Base-by-base conservation (phyloP, 2,797 vertebrate species). In the Sebastolobus altivelis region DNA sequence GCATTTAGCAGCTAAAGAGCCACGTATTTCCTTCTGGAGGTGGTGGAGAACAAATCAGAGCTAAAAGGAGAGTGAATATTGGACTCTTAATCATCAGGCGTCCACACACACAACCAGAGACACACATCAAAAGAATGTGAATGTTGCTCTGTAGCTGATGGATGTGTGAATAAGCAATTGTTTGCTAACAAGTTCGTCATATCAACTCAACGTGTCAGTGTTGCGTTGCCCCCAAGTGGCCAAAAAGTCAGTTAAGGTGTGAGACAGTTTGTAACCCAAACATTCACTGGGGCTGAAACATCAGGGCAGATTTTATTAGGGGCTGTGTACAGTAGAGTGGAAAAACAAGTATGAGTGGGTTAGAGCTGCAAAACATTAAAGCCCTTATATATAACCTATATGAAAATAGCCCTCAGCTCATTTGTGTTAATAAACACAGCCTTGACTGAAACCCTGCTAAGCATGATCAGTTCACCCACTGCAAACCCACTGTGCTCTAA, bases 381-480 rank as follows among this genome's bases (percentile, higher is more conserved):
- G 56, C 9, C 29, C 22, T 69, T 65, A 73, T 33, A 63, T 68
- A 25, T 79, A 65, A 52, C 65, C 65, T 77, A 83, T 60, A 79
- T 67, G 73, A 84, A 89, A 85, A 85, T 27, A 84, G 58, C 79
- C 60, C 18, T 73, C 37, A 72, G 76, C 72, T 90, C 66, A 86
- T 90, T 90, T 83, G 60, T 84, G 65, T 82, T 89, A 88, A 89
- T 90, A 88, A 92, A 92, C 66, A 70, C 71, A 83, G 77, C 61
- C 74, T 90, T 86, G 79, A 91, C 72, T 85, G 66, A 87, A 86
- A 91, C 77, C 74, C 80, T 87, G 81, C 75, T 85, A 90, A 85
- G 88, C 89, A 89, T 82, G 74, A 90, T 79, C 63, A 66, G 78
- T 87, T 90, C 79, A 89, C 60, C 67, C 59, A 70, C 70, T 65